Conservation (phyloP, 2,888 invertebrate genomes). For the Monoplex corrugatus region DNA sequence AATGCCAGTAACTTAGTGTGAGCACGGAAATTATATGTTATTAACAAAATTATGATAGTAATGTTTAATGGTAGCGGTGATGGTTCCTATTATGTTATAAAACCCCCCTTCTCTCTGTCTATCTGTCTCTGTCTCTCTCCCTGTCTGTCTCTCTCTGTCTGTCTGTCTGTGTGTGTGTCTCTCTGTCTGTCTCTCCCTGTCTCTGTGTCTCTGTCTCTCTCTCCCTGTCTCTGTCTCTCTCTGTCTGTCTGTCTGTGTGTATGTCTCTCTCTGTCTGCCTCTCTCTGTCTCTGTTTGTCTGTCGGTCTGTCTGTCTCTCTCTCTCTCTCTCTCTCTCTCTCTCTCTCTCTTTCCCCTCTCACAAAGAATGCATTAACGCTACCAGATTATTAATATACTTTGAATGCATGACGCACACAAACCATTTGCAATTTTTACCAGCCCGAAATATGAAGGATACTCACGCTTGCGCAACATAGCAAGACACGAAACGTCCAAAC, state of each 20-base stretch:
- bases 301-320: neutral
- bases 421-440: no score
- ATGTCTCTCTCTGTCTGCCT: neutral
- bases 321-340: neutral
- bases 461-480: no score
- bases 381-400: no score
- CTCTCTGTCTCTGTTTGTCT: neutral
- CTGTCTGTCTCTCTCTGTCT: slow-evolving; percentile 26
- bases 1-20: no score
- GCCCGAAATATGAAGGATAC: no score
- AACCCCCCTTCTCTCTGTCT: neutral
- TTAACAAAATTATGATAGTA: no score
- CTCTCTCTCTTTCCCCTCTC: neutral
- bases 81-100: no score
- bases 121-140: neutral
- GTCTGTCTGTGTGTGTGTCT: neutral
- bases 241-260: neutral
- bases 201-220: neutral
- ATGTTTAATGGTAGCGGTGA: no score
- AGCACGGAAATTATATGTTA: no score
- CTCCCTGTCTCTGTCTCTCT: neutral
- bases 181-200: neutral
- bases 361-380: no score
- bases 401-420: no score
- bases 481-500: no score